These are phyloP conservation scores for Leucania comma DNA, from an alignment of 2,888 invertebrate genomes.

Conservation along the genomic window DNA sequence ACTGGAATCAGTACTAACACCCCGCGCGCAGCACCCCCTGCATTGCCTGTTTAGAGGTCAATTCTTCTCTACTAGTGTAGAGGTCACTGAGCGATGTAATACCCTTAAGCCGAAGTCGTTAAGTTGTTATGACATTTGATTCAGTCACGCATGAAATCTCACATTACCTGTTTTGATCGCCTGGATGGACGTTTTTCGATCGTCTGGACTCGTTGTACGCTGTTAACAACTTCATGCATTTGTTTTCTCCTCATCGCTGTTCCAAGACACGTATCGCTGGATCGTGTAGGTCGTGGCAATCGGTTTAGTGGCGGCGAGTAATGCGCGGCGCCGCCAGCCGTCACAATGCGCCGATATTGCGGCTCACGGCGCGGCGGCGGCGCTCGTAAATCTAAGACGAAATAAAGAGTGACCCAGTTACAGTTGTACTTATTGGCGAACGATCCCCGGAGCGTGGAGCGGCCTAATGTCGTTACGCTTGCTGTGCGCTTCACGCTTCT, in stretches of 20 bases:
- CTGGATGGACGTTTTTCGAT: not conserved
- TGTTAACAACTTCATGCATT: not conserved
- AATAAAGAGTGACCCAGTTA: constrained; percentile 53
- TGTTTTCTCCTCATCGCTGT: not conserved
- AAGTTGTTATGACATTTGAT: not conserved
- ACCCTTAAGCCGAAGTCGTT: not conserved
- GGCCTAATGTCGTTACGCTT: not conserved
- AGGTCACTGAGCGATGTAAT: too few relatives aligned
- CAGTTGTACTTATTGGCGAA: constrained; percentile 21
- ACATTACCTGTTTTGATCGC: not conserved
- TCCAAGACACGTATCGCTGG: not conserved
- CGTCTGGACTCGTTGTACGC: not conserved
- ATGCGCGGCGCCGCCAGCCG: constrained; percentile 21
- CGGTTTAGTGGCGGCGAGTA: too few relatives aligned
- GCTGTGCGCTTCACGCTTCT: not conserved
- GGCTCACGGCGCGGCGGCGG: constrained; percentile 21
- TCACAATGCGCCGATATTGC: constrained; percentile 34
- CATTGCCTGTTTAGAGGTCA: too few relatives aligned
- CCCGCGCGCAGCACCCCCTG: too few relatives aligned
- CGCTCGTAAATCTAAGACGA: constrained; percentile 43
- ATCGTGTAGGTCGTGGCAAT: not conserved
- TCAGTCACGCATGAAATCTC: not conserved
- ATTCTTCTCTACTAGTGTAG: too few relatives aligned
- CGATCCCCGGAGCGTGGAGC: not conserved
- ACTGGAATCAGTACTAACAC: too few relatives aligned